A percentile compares a stretch with the other conserved stretches of the same genome.
phyloP scores from a whole-genome alignment of 2,797 vertebrate species.

The Paedocypris micromegethes region DNA sequence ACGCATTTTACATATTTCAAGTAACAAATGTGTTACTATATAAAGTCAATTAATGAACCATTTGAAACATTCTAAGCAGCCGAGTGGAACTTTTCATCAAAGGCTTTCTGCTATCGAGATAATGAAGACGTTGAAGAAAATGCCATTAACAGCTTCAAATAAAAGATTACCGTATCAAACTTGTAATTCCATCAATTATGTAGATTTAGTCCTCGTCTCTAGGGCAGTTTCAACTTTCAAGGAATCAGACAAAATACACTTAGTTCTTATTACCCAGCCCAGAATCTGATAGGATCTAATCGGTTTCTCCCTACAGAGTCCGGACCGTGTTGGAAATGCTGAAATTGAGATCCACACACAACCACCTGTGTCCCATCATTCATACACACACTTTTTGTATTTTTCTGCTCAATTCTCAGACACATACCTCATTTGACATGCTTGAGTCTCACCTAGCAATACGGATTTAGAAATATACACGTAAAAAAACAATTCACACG shows the following conservation, averaged over 20 bases:
- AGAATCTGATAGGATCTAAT: slow-evolving; percentile 64
- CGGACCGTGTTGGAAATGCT: slow-evolving; percentile 48
- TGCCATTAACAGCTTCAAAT: slow-evolving; percentile 54
- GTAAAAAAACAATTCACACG: slow-evolving; percentile 19
- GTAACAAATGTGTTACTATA: background rate
- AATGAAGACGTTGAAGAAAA: slow-evolving; percentile 55
- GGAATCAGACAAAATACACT: slow-evolving; percentile 63
- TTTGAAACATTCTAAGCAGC: slow-evolving; percentile 2
- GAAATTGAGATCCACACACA: slow-evolving; percentile 39
- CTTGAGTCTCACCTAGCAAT: too few species aligned
- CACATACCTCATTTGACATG: background rate
- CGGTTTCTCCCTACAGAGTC: slow-evolving; percentile 56
- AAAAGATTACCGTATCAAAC: slow-evolving; percentile 61
- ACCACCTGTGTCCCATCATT: slow-evolving; percentile 14
- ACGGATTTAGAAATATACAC: background rate
- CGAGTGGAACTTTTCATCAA: slow-evolving; percentile 37
- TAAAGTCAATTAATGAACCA: slow-evolving; percentile 1
- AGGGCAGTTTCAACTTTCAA: slow-evolving; percentile 61
- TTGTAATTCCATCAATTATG: slow-evolving; percentile 63
- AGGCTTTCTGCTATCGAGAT: slow-evolving; percentile 24
- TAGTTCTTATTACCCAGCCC: slow-evolving; percentile 56
- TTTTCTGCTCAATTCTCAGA: slow-evolving; percentile 11
- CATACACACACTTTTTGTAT: slow-evolving; percentile 11
- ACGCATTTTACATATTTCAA: too few species aligned
- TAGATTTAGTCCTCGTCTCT: slow-evolving; percentile 53